Evolutionary conservation across 2,888 invertebrate genomes (phyloP).

Genomic region (Agonopterix arenella): DNA sequence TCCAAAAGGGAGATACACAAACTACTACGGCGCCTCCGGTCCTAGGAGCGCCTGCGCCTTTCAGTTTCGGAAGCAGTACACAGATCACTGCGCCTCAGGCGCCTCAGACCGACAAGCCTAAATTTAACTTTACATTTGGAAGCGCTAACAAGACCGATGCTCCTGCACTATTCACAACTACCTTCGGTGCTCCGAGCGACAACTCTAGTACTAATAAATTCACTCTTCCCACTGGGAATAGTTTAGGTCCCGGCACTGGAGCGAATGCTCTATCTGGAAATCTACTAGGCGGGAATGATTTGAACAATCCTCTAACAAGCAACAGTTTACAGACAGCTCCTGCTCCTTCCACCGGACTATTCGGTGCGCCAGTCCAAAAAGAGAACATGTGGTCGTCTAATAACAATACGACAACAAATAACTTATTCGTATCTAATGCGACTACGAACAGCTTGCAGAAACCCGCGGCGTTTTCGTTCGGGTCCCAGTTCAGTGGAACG

Average conservation of each 20-base stretch:
- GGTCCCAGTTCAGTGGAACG: slow-evolving; percentile 11
- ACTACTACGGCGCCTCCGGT: slow-evolving; percentile 12
- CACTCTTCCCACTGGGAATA: slow-evolving; percentile 11
- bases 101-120: slow-evolving; percentile 35
- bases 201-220: slow-evolving; percentile 14
- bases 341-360: slow-evolving; percentile 21
- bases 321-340: slow-evolving; percentile 20
- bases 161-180: slow-evolving; percentile 21
- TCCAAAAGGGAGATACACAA: slow-evolving; percentile 17
- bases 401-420: slow-evolving; percentile 14
- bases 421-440: slow-evolving; percentile 34
- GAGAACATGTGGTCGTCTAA: slow-evolving; percentile 43
- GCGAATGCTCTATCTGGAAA: slow-evolving; percentile 10
- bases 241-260: slow-evolving; percentile 8
- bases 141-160: slow-evolving; percentile 25
- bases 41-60: slow-evolving; percentile 24
- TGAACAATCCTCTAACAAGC: slow-evolving; percentile 18
- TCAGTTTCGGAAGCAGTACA: slow-evolving; percentile 37
- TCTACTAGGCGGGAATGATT: slow-evolving; percentile 15
- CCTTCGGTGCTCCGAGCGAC: slow-evolving; percentile 22
- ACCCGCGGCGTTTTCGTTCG: slow-evolving; percentile 42
- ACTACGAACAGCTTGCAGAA: slow-evolving; percentile 30
- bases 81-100: slow-evolving; percentile 18
- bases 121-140: slow-evolving; percentile 49
- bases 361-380: slow-evolving; percentile 33